Base-by-base conservation (phyloP, 2,888 invertebrate genomes). In the Drosophila sordidapex region DNA sequence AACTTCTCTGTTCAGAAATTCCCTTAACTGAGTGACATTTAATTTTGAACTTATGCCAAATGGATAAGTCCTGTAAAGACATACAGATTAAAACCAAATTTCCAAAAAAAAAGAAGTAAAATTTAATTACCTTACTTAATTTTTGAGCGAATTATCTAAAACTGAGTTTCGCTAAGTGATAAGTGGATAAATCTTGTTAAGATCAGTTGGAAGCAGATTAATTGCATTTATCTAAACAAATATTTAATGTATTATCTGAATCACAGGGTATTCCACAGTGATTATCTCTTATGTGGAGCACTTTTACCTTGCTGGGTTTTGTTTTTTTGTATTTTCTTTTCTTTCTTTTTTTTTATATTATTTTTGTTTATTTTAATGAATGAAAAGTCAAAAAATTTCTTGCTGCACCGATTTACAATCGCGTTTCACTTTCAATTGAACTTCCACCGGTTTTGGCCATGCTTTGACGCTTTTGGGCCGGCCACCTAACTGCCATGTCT, bases 321-420 rank as follows among this genome's bases (percentile, higher is more conserved):
- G 18, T 49, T 49, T 27, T 49, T 49, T 18, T 18, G 10, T 49
- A 49, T 18, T 49, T 49, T 27, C 10, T 18, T 49, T 27, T 49
- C 11, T 49, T 49, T 21, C 18, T 21, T 52, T 52, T 31, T 31
- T 27, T 25, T 25, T 25, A 2, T 31, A 31, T n/a, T 21, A 31
- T 60, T 61, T 53, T 48, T 66, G 49, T 67, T 74, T 66, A 68
- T 74, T 87, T 73, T 71, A 70, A 69, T 82, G 72, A 84, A 73
- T 84, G 73, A 82, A 82, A 77, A 75, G 56, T 54, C 52, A 21
- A 52, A 52, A 52, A 33, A 21, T 31, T 79, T 74, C 63, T 59
- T 62, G 70, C 56, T 74, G 67, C 82, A 74, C 66, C 64, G 70
- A 72, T 69, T 75, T 61, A 46, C 48, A 57, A 58, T 2, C 54